Conservation (phyloP, 2,797 vertebrate species). For the Malurus leucopterus region DNA sequence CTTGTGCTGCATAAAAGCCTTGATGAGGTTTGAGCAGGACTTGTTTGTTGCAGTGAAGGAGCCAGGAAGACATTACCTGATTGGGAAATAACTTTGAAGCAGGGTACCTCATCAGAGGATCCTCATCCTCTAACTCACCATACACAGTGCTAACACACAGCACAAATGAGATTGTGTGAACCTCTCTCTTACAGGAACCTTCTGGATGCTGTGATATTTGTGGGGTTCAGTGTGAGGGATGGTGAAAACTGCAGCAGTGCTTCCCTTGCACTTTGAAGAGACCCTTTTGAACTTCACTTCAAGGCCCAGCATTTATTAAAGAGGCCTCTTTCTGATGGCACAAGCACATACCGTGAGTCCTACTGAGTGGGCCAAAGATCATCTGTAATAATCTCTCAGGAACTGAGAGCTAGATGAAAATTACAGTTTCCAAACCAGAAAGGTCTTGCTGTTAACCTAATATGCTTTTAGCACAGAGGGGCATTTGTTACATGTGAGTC, state of each 20-base stretch:
- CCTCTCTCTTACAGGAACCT: neutral
- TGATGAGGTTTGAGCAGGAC: neutral
- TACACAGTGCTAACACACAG: neutral
- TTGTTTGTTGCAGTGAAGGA: neutral
- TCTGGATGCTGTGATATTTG: neutral
- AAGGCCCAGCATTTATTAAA: neutral
- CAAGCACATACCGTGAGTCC: neutral
- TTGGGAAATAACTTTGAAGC: neutral
- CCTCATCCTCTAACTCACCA: neutral
- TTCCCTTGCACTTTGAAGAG: neutral
- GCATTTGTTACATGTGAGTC: slow-evolving; percentile 28
- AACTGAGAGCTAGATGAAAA: slow-evolving; percentile 4
- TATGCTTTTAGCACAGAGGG: neutral
- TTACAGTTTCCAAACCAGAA: slow-evolving; percentile 19
- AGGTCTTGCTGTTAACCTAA: slow-evolving; percentile 22
- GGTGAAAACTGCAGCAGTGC: neutral
- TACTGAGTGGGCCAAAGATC: neutral
- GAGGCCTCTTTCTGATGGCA: neutral
- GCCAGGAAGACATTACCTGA: neutral
- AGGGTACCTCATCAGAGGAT: neutral
- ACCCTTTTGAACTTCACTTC: neutral
- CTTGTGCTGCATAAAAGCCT: neutral
- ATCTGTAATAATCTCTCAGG: neutral
- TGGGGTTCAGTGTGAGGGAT: neutral
- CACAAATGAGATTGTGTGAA: neutral